A percentile compares a stretch with the other conserved stretches of the same genome.
These are phyloP conservation scores for Melieria omissa DNA, from an alignment of 2,888 invertebrate species.

Conservation along the genomic window DNA sequence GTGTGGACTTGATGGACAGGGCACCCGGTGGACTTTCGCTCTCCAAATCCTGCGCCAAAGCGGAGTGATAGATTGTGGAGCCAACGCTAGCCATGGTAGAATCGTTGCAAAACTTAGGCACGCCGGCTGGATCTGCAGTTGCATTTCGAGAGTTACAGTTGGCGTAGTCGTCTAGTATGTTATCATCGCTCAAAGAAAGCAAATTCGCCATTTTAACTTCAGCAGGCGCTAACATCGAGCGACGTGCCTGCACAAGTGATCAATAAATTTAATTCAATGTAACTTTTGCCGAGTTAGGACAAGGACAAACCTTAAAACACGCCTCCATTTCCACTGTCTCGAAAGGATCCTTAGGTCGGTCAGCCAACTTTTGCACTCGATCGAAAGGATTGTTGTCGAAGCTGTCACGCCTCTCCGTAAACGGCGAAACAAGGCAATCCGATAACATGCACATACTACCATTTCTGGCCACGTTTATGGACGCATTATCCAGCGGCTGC, in stretches of 20 bases:
- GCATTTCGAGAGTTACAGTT: not conserved
- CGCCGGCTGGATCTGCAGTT: not conserved
- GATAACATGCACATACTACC: not conserved
- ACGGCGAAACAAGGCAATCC: slow-evolving; percentile 6
- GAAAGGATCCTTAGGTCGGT: slow-evolving; percentile 52
- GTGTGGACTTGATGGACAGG: slow-evolving; percentile 25
- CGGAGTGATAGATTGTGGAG: slow-evolving; percentile 22
- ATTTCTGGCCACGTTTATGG: slow-evolving; percentile 26
- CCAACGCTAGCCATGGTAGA: not conserved
- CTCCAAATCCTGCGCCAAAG: slow-evolving; percentile 29
- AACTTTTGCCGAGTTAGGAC: not conserved
- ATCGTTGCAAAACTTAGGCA: not conserved
- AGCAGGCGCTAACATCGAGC: slow-evolving; percentile 10
- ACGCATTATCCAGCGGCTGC: not conserved
- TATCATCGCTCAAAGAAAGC: slow-evolving; percentile 44
- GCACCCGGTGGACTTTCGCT: slow-evolving; percentile 42
- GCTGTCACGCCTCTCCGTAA: slow-evolving; percentile 41
- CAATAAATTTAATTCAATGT: not conserved
- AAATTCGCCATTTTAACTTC: slow-evolving; percentile 47
- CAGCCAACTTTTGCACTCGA: slow-evolving; percentile 46
- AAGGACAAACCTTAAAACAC: slow-evolving; percentile 37
- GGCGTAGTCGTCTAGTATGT: slow-evolving; percentile 31
- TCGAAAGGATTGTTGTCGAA: slow-evolving; percentile 56
- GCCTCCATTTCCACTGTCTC: slow-evolving; percentile 51
- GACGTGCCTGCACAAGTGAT: slow-evolving; percentile 35